Base-by-base conservation (phyloP, 2,113 vertebrate genomes). In the Mugil cephalus region DNA sequence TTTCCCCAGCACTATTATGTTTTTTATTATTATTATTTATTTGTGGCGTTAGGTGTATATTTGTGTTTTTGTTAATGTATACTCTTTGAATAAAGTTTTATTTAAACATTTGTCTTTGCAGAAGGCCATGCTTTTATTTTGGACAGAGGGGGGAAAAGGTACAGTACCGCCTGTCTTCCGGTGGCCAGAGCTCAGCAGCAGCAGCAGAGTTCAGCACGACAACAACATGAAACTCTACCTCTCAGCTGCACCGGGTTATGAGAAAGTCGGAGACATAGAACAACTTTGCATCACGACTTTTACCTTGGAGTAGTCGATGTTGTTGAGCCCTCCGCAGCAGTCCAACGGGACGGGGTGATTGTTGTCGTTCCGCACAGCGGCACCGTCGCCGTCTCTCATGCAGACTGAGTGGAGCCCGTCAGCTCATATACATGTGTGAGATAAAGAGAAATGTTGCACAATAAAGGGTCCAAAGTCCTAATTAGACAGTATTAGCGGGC, bases 261-360 rank as follows among this genome's bases (percentile, higher is more conserved):
- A 21, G 8, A 14, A 3, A 1, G 42, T 8, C 2, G 1, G 7
- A 43, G 30, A 1, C 0, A 2, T 13, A 3, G 15, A 19, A 8
- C 35, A 11, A 30, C 34, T 3, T 6, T 30, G 19, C 34, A 2
- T 7, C 10, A 56, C 9, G 3, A 2, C 3, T 30, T 72, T 83
- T 93, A 95, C 94, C 93, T 95, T 86, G 0, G 86, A 89, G 18
- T 89, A 94, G 15, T 95, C 93, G 73, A 95, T 47, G 93, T 94
- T 94, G 82, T 69, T 82, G 21, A 94, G 67, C 14, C 92, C 93
- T 83, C 89, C 93, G 42, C 94, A 95, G 81, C 94, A 95, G 69
- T 94, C 93, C 39, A 88, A 74, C 43, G 15, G 69, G 39, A 7
- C 65, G 2, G 52, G 34, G 17, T 7, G 46, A 0, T 45, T 11